Evolutionary conservation across 2,113 vertebrate species (phyloP), one percentile per base, ranked within the genome.

Genomic region (Pseudorhombus dupliciocellatus): DNA sequence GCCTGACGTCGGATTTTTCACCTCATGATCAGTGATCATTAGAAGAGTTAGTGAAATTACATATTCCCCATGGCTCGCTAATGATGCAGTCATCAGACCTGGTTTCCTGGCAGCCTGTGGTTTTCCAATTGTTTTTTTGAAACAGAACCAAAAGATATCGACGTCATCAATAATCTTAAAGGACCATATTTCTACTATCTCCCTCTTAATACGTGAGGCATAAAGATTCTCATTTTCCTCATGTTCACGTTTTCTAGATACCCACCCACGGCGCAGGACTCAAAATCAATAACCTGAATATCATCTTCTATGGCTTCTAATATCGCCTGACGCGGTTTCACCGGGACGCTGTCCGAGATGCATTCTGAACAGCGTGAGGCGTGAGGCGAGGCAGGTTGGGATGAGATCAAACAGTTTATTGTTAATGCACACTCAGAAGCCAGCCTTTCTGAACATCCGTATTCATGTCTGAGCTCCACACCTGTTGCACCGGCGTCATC

Each of bases 201-300:
- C 60, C 44, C 20, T 80, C 73, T 34, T 72, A 68, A 57, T 63
- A n/a, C 18, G n/a, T n/a, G n/a, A 69, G 69, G 60, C 60, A 74
- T 56, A 70, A 42, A 79, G 57, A 84, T 79, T 68, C 59, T 59
- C 64, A 66, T 86, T 72, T 66, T 57, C 58, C 67, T 79, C 62
- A 58, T 85, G 69, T 81, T 81, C 79, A 75, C 70, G 42, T 86
- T 71, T 66, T 76, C 62, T 52, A 67, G 71, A 79, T 79, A 61
- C 52, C 70, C 73, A 74, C 58, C 62, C 70, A 79, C 58, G 50
- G 76, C 66, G 66, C 70, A 79, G 51, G 63, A 55, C 51, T 55
- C 67, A 81, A 60, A 89, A 90, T 91, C 86, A 87, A 91, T 91
- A 88, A 67, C 59, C 53, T 67, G 81, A 87, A 80, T 80, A 86